Evolutionary conservation across 2,888 invertebrate species (phyloP).

Genomic region (Drosophila subsilvestris): DNA sequence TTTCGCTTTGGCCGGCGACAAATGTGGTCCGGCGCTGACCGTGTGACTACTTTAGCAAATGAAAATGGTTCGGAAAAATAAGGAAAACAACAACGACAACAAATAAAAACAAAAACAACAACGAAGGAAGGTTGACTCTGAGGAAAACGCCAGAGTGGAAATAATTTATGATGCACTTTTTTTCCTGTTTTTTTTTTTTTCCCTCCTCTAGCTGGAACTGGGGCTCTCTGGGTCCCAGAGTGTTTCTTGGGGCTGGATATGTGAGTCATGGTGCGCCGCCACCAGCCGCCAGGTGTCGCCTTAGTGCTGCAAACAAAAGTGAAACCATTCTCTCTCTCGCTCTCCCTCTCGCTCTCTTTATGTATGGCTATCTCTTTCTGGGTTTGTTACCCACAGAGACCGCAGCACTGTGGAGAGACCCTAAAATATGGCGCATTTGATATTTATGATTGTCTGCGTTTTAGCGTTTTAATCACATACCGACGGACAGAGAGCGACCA

Average conservation of each 20-base stretch:
- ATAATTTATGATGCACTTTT: conserved; percentile 80
- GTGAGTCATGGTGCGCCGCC: conserved; percentile 59
- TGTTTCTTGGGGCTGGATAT: conserved; percentile 24
- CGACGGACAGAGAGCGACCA: conserved; percentile 4
- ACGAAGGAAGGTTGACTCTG: conserved; percentile 30
- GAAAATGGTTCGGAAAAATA: conserved; percentile 61
- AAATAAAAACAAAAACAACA: conserved; percentile 38
- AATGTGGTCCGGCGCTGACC: conserved; percentile 69
- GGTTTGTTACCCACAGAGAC: conserved; percentile 14
- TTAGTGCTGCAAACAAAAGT: conserved; percentile 65
- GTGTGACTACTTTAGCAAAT: conserved; percentile 79
- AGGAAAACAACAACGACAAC: conserved; percentile 37
- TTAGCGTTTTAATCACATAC: conserved; percentile 71
- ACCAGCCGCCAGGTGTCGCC: conserved; percentile 67
- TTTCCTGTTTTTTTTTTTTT: not conserved
- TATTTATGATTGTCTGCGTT: conserved; percentile 74
- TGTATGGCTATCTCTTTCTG: conserved; percentile 1
- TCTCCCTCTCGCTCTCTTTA: conserved; percentile 13
- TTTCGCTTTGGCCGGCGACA: conserved; percentile 69
- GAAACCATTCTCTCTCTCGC: conserved; percentile 51
- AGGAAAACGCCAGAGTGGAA: conserved; percentile 60
- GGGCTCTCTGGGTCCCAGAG: conserved; percentile 2
- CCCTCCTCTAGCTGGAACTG: conserved; percentile 40
- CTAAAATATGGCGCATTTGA: conserved; percentile 74
- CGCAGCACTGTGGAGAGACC: conserved; percentile 41